Conservation (phyloP, 2,113 vertebrate genomes). For the Tamias sibiricus region DNA sequence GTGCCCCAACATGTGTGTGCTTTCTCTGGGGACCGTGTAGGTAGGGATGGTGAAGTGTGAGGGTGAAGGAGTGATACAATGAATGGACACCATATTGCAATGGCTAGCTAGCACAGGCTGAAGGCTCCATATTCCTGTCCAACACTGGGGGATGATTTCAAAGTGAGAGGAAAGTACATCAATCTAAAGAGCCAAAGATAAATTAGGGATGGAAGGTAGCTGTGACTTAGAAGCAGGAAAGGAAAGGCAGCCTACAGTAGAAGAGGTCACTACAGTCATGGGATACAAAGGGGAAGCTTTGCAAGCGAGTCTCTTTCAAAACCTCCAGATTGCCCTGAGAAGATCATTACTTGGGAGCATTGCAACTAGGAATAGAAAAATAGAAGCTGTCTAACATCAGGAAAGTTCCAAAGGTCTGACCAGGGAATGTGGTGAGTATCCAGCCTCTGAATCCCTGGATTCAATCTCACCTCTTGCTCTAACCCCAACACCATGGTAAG, state of each 20-base stretch:
- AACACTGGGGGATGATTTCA: not conserved
- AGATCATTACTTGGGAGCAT: not conserved
- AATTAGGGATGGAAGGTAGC: not conserved
- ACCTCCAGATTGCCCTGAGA: not conserved
- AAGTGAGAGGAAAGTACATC: not conserved
- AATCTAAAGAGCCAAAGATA: not conserved
- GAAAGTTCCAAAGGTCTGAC: not conserved
- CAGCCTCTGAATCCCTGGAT: not conserved
- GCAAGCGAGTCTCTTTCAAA: not conserved
- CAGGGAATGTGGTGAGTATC: no score
- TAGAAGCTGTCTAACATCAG: not conserved
- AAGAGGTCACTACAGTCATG: not conserved
- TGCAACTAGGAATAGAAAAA: not conserved
- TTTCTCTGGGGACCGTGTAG: not conserved
- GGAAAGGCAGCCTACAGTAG: not conserved
- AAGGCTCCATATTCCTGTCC: not conserved
- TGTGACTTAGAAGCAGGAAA: not conserved
- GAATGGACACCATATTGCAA: not conserved
- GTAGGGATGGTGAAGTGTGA: not conserved
- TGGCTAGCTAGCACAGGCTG: no score
- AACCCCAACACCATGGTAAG: not conserved
- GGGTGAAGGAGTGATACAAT: not conserved
- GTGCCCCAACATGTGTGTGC: not conserved
- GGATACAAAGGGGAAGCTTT: not conserved
- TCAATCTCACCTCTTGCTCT: not conserved